phyloP scores from a whole-genome alignment of 2,888 invertebrate genomes.

The Fragum sueziense region DNA sequence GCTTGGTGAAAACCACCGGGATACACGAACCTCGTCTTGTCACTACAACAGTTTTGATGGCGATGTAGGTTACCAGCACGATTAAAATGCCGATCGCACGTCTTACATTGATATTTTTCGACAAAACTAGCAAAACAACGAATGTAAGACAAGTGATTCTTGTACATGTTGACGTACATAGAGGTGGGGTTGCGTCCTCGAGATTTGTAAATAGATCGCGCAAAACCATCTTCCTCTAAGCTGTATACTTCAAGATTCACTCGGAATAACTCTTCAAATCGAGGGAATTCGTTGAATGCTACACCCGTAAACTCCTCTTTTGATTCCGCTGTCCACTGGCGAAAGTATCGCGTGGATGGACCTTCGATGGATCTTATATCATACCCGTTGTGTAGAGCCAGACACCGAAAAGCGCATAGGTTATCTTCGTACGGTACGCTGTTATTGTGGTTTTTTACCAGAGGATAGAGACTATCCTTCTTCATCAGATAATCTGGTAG shows the following conservation, averaged over 20 bases:
- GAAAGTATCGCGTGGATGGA: conserved; percentile 14
- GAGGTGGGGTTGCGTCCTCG: conserved; percentile 12
- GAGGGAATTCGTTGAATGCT: conserved; percentile 35
- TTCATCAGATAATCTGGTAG: conserved; percentile 33
- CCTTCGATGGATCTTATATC: conserved; percentile 32
- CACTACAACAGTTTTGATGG: conserved; percentile 17
- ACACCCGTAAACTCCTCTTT: not conserved
- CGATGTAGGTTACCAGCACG: conserved; percentile 4
- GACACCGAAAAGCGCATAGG: conserved; percentile 46
- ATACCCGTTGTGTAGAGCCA: conserved; percentile 35
- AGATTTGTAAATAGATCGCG: conserved; percentile 40
- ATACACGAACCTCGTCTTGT: conserved; percentile 1
- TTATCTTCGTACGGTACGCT: conserved; percentile 36
- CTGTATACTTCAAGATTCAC: conserved; percentile 47
- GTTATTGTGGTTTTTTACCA: conserved; percentile 34
- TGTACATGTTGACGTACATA: conserved; percentile 47
- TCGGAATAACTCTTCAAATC: conserved; percentile 8
- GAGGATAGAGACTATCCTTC: conserved; percentile 29
- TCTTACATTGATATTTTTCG: conserved; percentile 30
- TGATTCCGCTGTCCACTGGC: conserved; percentile 19
- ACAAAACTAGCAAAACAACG: conserved; percentile 17
- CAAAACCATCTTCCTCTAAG: conserved; percentile 40
- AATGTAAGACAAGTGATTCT: conserved; percentile 37
- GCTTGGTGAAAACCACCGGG: not conserved
- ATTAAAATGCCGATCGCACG: conserved; percentile 36